A percentile compares a stretch with the other conserved stretches of the same genome.
Evolutionary conservation across 1,140 invertebrate genomes (phyloP).

Genomic region (Helicoverpa zea): DNA sequence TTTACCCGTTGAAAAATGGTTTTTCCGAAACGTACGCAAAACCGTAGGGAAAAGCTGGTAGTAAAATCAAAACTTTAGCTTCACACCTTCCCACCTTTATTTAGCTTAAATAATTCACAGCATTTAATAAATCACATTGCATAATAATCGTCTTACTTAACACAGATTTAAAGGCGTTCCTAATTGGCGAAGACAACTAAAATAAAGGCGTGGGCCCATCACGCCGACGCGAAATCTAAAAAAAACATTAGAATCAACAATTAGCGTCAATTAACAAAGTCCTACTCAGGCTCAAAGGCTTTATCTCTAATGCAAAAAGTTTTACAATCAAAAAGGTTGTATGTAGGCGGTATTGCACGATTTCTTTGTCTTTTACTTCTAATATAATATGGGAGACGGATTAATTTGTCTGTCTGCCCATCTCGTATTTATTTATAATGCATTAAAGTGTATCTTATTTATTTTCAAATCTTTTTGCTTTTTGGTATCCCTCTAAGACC

Average conservation of each 20-base stretch:
- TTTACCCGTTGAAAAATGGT: too few species aligned
- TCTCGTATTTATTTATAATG: too few species aligned
- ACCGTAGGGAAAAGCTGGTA: background rate
- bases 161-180: background rate
- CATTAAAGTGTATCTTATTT: too few species aligned
- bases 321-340: background rate
- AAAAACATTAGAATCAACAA: background rate
- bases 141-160: constrained; percentile 2
- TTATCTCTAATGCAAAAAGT: too few species aligned
- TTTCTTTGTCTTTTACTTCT: background rate
- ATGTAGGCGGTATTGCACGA: background rate
- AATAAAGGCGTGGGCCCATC: constrained; percentile 4
- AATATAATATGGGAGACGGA: background rate
- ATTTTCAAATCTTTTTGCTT: too few species aligned
- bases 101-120: background rate
- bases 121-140: constrained; percentile 1
- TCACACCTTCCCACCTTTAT: too few species aligned
- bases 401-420: too few species aligned
- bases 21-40: too few species aligned
- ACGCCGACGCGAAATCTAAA: constrained; percentile 7
- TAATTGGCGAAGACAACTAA: background rate
- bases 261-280: constrained; percentile 22
- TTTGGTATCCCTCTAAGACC: too few species aligned
- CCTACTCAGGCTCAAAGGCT: background rate
- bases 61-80: background rate